Evolutionary conservation across 2,888 invertebrate genomes (phyloP).

Genomic region (Masnerella sp.): DNA sequence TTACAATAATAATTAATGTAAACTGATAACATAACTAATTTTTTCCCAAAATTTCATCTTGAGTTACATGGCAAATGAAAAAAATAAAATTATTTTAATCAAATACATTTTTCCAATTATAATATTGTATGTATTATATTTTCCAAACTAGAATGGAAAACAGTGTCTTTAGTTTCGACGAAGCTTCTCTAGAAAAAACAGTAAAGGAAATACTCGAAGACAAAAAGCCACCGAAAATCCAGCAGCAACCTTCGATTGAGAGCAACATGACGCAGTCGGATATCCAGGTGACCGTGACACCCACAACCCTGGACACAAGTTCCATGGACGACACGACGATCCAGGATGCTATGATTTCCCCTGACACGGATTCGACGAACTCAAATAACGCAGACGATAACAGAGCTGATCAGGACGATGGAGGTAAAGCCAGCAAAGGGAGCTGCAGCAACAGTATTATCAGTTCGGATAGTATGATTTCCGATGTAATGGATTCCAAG

Average conservation of each 20-base stretch:
- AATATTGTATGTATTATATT: too few relatives aligned
- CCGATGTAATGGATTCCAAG: conserved; percentile 70
- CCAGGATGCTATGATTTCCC: conserved; percentile 72
- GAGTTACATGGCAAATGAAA: too few relatives aligned
- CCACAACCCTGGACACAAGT: conserved; percentile 70
- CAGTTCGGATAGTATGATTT: conserved; percentile 71
- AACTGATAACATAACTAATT: too few relatives aligned
- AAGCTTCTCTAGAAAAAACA: conserved; percentile 54
- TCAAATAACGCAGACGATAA: conserved; percentile 64
- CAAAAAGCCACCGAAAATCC: conserved; percentile 45
- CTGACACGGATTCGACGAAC: conserved; percentile 71
- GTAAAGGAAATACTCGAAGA: conserved; percentile 57
- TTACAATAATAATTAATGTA: too few relatives aligned
- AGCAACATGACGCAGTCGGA: conserved; percentile 66
- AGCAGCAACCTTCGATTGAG: conserved; percentile 61
- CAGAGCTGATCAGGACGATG: conserved; percentile 57
- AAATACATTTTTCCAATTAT: neutral
- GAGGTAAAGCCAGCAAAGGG: conserved; percentile 57
- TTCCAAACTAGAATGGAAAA: too few relatives aligned
- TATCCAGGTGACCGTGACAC: conserved; percentile 69
- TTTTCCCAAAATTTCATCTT: too few relatives aligned
- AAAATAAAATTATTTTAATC: neutral
- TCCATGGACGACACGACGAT: conserved; percentile 73
- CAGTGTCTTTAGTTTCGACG: conserved; percentile 69
- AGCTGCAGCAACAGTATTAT: conserved; percentile 73